phyloP scores from a whole-genome alignment of 2,888 invertebrate genomes.

The Mechanitis messenoides region DNA sequence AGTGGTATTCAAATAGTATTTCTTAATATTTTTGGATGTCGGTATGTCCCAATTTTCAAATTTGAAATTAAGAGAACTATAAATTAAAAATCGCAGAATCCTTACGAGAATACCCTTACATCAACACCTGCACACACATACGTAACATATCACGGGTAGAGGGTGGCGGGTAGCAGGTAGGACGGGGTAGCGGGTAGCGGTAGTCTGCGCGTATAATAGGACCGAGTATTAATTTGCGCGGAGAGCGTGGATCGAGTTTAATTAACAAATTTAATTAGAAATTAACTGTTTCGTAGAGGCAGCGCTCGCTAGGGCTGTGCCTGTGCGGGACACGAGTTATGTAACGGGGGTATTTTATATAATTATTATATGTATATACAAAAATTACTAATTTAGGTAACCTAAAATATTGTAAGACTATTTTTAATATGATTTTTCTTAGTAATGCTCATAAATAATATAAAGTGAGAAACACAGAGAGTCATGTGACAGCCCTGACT shows the following conservation, averaged over 20 bases:
- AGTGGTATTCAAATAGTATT: no score
- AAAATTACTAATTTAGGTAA: no score
- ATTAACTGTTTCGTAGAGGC: slow-evolving; percentile 71
- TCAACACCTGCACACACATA: not conserved
- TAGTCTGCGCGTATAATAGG: slow-evolving; percentile 44
- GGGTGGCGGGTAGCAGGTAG: slow-evolving; percentile 8
- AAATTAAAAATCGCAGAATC: not conserved
- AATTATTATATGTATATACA: no score
- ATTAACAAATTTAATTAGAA: slow-evolving; percentile 78
- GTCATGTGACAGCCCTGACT: slow-evolving; percentile 41
- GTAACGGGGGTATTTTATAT: not conserved
- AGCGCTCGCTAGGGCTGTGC: slow-evolving; percentile 43
- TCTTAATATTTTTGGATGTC: no score
- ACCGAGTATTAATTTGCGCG: slow-evolving; percentile 60
- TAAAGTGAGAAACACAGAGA: not conserved
- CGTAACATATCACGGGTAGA: not conserved
- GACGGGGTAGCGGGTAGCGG: slow-evolving; percentile 7
- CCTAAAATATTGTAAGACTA: no score
- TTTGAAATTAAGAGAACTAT: not conserved
- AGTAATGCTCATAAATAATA: not conserved
- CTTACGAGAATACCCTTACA: not conserved
- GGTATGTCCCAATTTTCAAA: not conserved
- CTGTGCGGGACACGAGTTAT: not conserved
- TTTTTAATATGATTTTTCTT: not conserved
- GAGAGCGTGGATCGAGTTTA: slow-evolving; percentile 65